These are phyloP conservation scores for Ceyx erithaca DNA, from an alignment of 2,797 vertebrate genomes.

Conservation along the genomic window DNA sequence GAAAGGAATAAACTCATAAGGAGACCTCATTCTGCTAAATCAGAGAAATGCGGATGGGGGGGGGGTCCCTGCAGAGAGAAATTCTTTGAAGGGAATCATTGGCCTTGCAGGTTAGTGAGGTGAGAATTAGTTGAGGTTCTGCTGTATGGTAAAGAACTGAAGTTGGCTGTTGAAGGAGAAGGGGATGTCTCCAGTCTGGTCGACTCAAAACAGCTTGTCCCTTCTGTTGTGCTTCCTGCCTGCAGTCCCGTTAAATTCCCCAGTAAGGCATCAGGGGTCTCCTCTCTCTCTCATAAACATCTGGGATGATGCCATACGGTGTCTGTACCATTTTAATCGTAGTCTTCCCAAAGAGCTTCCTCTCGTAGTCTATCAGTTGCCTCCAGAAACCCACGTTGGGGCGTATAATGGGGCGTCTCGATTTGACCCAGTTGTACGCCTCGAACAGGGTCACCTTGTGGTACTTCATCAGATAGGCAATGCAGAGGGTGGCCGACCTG, in stretches of 20 bases:
- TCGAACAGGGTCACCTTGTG: constrained; percentile 92
- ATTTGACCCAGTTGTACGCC: constrained; percentile 96
- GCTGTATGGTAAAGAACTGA: constrained; percentile 58
- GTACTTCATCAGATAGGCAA: constrained; percentile 98
- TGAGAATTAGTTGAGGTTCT: constrained; percentile 67
- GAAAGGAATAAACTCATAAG: constrained; percentile 37
- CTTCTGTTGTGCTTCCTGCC: constrained; percentile 38
- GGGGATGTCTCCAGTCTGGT: constrained; percentile 32
- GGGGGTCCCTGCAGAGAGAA: constrained; percentile 43
- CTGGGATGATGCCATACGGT: constrained; percentile 92
- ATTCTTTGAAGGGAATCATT: constrained; percentile 24
- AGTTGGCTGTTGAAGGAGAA: constrained; percentile 63
- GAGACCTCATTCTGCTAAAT: constrained; percentile 40
- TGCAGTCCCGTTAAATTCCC: constrained; percentile 85
- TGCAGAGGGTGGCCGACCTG: constrained; percentile 93
- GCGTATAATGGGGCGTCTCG: constrained; percentile 91
- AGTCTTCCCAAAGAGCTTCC: constrained; percentile 94
- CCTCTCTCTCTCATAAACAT: constrained; percentile 93
- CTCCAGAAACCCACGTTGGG: constrained; percentile 98
- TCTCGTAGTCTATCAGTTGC: constrained; percentile 96
- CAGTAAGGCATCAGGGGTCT: constrained; percentile 93
- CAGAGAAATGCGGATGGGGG: constrained; percentile 14
- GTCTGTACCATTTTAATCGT: constrained; percentile 98
- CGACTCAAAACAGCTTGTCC: background rate
- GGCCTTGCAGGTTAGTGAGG: constrained; percentile 68